Evolutionary conservation across 2,113 vertebrate genomes (phyloP).

Genomic region (Poeciliopsis prolifica): DNA sequence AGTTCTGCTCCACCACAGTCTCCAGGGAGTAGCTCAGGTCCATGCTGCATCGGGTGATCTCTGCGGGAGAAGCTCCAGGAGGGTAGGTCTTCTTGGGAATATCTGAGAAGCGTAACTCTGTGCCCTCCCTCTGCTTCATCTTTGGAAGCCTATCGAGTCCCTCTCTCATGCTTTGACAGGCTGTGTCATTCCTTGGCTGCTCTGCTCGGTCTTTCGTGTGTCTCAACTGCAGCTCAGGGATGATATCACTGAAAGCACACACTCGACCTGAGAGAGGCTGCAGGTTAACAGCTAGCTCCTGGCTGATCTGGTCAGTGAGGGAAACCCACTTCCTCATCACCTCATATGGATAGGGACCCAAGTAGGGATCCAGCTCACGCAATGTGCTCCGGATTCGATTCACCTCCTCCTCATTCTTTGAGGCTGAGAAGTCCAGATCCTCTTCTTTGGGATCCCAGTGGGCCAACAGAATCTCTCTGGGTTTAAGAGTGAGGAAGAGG

Average conservation of each 20-base stretch:
- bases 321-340: constrained; percentile 93
- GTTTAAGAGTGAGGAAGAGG: constrained; percentile 85
- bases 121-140: constrained; percentile 89
- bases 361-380: constrained; percentile 85
- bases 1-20: constrained; percentile 80
- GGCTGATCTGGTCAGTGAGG: constrained; percentile 84
- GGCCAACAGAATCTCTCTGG: constrained; percentile 82
- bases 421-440: constrained; percentile 81
- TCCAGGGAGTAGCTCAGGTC: constrained; percentile 92
- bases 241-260: constrained; percentile 89
- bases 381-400: constrained; percentile 81
- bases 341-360: constrained; percentile 92
- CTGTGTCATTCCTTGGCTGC: constrained; percentile 84
- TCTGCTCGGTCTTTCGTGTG: constrained; percentile 84
- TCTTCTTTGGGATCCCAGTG: constrained; percentile 85
- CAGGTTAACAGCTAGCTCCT: constrained; percentile 78
- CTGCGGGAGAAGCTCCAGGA: constrained; percentile 86
- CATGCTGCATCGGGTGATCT: constrained; percentile 93
- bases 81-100: constrained; percentile 89
- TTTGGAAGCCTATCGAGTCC: constrained; percentile 89
- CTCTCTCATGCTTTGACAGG: constrained; percentile 91
- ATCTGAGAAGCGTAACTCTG: constrained; percentile 88
- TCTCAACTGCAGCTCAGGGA: constrained; percentile 83
- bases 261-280: constrained; percentile 88
- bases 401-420: constrained; percentile 79